Evolutionary conservation across 2,888 invertebrate genomes (phyloP), one percentile per base, ranked within the genome.

Genomic region (Scaptomyza parva): DNA sequence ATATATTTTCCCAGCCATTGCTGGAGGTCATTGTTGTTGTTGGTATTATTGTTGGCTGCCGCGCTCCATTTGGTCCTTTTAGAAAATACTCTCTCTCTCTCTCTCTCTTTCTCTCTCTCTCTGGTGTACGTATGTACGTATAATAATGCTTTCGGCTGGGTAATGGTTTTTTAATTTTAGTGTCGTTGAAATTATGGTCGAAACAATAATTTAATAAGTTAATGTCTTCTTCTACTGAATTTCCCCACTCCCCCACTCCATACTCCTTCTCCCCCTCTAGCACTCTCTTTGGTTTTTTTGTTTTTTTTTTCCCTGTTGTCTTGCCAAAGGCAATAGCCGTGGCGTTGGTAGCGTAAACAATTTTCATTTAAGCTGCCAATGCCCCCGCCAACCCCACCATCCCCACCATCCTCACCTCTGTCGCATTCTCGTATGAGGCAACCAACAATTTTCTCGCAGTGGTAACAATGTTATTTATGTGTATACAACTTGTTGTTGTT

Each of bases 111-210:
- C n/a, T n/a, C n/a, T n/a, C n/a, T n/a, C n/a, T n/a, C 22, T 22
- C 5, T 22, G 22, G 22, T 22, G 22, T 22, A 22, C 2, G 28
- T 28, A 6, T 37, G 35, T 14, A 8, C 17, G 17, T 43, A 37
- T 43, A 47, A 47, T 50, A 57, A 68, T 75, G 72, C 70, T 71
- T 58, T 62, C 69, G 76, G 66, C 48, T 68, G 72, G 74, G 84
- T 89, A 89, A 89, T 89, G 89, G 89, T 75, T 89, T 89, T 88
- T 88, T 89, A 89, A 89, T 89, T 89, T 88, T 84, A 80, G 78
- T 74, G 76, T 75, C 79, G 82, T 65, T 82, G 83, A 77, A 78
- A 75, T 80, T 78, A 81, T 81, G 74, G 69, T 70, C 74, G 70
- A 76, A 80, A 66, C 75, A 84, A 84, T 84, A 84, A 84, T 87